Evolutionary conservation across 2,113 vertebrate species (phyloP).

Genomic region (Progne subis): DNA sequence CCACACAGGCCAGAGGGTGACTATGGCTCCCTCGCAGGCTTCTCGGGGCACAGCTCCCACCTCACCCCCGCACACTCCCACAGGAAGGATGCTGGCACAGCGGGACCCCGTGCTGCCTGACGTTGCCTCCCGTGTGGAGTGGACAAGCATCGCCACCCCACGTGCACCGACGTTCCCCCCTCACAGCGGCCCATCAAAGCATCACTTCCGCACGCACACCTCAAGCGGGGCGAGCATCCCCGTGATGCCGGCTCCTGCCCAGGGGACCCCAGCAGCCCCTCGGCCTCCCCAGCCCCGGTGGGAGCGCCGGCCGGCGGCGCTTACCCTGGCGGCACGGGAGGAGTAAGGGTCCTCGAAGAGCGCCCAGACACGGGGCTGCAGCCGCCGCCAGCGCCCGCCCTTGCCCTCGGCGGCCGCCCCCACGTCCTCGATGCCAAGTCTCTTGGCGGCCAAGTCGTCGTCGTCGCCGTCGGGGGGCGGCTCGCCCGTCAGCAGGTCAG

Average conservation of each 20-base stretch:
- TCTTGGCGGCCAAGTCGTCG: conserved; percentile 77
- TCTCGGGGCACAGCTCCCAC: background rate
- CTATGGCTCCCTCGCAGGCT: rapidly evolving
- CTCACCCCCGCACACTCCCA: rapidly evolving
- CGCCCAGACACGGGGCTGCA: conserved; percentile 91
- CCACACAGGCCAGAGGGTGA: background rate
- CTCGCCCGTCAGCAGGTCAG: conserved; percentile 85
- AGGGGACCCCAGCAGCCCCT: background rate
- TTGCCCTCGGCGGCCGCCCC: conserved; percentile 71
- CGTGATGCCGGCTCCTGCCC: background rate
- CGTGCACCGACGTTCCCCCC: rapidly evolving
- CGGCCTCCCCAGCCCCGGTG: background rate
- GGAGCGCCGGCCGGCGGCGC: background rate
- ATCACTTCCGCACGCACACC: rapidly evolving
- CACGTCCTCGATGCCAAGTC: conserved; percentile 85
- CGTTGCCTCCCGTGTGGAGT: rapidly evolving
- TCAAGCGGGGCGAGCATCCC: rapidly evolving
- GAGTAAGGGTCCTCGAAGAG: conserved; percentile 97
- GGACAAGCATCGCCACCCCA: background rate
- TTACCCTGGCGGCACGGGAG: conserved; percentile 93
- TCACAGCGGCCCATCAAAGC: rapidly evolving
- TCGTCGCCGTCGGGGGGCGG: conserved; percentile 66
- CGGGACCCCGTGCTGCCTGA: rapidly evolving
- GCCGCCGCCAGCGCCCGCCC: conserved; percentile 76
- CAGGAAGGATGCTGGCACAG: rapidly evolving